Evolutionary conservation across 2,888 invertebrate species (phyloP), one percentile per base, ranked within the genome.

Genomic region (Cheilosia pagana): DNA sequence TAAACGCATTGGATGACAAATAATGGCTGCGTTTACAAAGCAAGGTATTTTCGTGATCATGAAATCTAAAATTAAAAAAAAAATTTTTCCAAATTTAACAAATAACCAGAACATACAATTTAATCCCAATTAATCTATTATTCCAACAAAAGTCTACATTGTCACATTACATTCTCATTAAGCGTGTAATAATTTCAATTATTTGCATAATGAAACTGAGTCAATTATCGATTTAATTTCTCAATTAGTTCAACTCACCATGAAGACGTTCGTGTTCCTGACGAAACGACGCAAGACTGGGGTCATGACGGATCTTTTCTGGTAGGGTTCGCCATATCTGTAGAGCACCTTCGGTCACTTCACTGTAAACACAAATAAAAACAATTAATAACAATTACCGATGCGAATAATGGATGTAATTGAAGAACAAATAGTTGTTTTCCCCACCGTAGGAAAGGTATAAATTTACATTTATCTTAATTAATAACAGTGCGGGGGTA

Each of bases 311-410:
- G 90, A 95, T 94, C 86, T 93, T 93, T 88, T 95, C 94, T 0
- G 95, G 95, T 28, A 95, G 90, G 68, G 94, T 93, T 87, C 94
- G 91, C 95, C 95, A 95, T 67, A 95, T 93, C 87, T 94, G 94
- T 88, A 95, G 89, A 81, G 94, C 94, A 83, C 94, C 94, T 65
- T 94, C 94, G 19, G 94, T 94, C 87, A 94, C 93, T 89, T 94
- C 94, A 90, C 91, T 91, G 88, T 59, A 88, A 88, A 65, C 50
- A 50, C 4, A 50, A 50, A 50, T 70, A 52, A 50, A 23, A 23
- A 12, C 23, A 67, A 68, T 79, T 52, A 86, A 43, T 72, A 60
- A 23, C 39, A 71, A 62, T 68, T 62, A 77, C 23, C 45, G 35
- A 35, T 39, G 19, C 35, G 35, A 53, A 19, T n/a, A 53, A 57